Evolutionary conservation across 2,113 vertebrate species (phyloP), one percentile per base, ranked within the genome.

Genomic region (Oncorhynchus keta): DNA sequence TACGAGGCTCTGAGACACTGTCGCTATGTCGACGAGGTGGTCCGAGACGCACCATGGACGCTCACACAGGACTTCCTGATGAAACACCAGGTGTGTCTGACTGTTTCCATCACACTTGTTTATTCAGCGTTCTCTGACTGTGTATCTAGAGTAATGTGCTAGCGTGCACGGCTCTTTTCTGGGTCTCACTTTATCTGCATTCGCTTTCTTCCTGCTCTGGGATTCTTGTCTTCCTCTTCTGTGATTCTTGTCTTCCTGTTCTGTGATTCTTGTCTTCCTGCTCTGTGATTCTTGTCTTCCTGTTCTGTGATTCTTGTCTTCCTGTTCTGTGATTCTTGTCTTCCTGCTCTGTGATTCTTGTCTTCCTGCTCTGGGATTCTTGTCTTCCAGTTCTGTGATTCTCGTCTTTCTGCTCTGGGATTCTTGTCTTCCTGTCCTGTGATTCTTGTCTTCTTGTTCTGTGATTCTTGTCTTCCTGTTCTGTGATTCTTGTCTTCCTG

Each of bases 1-100:
- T 99, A 99, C 0, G 98, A 99, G 84, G 97, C 98, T 1, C 93
- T 99, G 82, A 95, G 96, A 82, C 97, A 99, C 89, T 99, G 97
- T 82, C 97, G 98, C 76, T 99, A 99, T 0, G 97, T 99, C 5
- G 98, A 99, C 30, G 97, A 99, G 91, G 96, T 99, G 77, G 94
- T 99, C 91, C 93, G 96, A 86, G 96, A 99, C 79, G 97, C 97
- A 14, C 97, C 97, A 0, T 99, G 97, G 98, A 98, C 97, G 2
- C 94, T 99, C 67, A 98, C 96, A 0, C 95, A 96, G 0, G 96
- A 99, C 75, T 99, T 99, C 85, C 93, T 99, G 51, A 95, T 97
- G 89, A 97, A 96, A 90, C 97, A 99, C 91, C 97, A 96, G 97
- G 98, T 99, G 90, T 65, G 74, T 73, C 28, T 49, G n/a, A 68